Conservation (phyloP, 2,888 invertebrate genomes). For the Plagiodera versicolora region DNA sequence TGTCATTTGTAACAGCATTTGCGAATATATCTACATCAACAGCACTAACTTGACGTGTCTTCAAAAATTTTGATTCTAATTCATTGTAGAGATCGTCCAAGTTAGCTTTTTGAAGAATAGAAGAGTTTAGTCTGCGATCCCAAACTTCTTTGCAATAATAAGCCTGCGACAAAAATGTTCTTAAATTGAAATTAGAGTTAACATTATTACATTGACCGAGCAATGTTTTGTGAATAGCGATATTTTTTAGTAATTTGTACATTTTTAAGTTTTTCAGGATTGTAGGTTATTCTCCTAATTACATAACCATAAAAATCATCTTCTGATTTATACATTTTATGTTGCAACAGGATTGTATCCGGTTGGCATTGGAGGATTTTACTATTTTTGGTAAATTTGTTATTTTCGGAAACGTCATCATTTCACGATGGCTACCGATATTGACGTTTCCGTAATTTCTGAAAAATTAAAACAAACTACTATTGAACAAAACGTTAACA, state of each 20-base stretch:
- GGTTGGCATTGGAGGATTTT: too few relatives aligned
- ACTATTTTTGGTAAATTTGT: not conserved
- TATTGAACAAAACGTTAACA: constrained; percentile 35
- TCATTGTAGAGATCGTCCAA: constrained; percentile 70
- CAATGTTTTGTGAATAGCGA: not conserved
- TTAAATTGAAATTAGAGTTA: constrained; percentile 1
- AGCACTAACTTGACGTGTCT: constrained; percentile 66
- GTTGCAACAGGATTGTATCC: too few relatives aligned
- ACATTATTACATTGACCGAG: not conserved
- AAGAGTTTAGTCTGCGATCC: constrained; percentile 64
- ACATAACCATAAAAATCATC: not conserved
- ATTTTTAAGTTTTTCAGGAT: constrained; percentile 10
- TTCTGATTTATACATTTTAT: not conserved
- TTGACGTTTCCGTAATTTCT: constrained; percentile 45
- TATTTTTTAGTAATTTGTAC: constrained; percentile 19
- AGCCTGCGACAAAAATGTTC: constrained; percentile 69
- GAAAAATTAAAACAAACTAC: constrained; percentile 46
- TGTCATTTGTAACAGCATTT: constrained; percentile 64
- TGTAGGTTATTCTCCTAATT: too few relatives aligned
- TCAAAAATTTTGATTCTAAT: constrained; percentile 67
- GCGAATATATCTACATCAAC: constrained; percentile 84
- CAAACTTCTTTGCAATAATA: constrained; percentile 74
- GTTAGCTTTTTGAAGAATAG: constrained; percentile 64
- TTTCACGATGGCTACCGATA: constrained; percentile 25
- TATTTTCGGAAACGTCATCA: constrained; percentile 12